Conservation (phyloP, 2,113 vertebrate species). For the Acanthochromis polyacanthus region DNA sequence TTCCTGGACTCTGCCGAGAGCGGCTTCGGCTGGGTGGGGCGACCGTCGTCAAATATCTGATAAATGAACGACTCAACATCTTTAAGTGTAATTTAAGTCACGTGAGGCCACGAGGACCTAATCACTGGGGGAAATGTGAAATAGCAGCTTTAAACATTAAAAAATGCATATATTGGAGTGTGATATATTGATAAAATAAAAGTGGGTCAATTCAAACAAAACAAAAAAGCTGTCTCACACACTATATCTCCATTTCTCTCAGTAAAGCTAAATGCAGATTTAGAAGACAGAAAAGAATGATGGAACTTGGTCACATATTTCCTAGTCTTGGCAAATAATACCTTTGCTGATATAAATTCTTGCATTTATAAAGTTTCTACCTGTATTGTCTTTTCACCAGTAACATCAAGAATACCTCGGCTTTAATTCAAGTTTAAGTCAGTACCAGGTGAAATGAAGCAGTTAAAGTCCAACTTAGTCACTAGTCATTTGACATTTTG, state of each 20-base stretch:
- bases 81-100: not conserved
- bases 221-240: no score
- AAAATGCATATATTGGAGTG: no score
- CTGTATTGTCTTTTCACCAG: not conserved
- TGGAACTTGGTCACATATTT: no score
- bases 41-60: slow-evolving; percentile 4
- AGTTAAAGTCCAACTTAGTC: not conserved
- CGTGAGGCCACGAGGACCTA: not conserved
- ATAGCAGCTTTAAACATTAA: not conserved
- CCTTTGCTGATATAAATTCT: no score
- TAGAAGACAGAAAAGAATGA: no score
- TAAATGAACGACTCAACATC: not conserved
- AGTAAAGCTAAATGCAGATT: no score
- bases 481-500: no score
- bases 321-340: no score
- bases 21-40: slow-evolving; percentile 67
- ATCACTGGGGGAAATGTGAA: not conserved
- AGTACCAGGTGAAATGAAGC: not conserved
- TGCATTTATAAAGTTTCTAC: no score
- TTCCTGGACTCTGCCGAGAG: slow-evolving; percentile 41
- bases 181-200: not conserved
- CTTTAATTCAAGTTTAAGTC: no score
- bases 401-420: no score
- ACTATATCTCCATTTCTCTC: no score
- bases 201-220: not conserved